These are phyloP conservation scores for Procambarus virginalis DNA, from an alignment of 1,140 invertebrate genomes.

Conservation along the genomic window DNA sequence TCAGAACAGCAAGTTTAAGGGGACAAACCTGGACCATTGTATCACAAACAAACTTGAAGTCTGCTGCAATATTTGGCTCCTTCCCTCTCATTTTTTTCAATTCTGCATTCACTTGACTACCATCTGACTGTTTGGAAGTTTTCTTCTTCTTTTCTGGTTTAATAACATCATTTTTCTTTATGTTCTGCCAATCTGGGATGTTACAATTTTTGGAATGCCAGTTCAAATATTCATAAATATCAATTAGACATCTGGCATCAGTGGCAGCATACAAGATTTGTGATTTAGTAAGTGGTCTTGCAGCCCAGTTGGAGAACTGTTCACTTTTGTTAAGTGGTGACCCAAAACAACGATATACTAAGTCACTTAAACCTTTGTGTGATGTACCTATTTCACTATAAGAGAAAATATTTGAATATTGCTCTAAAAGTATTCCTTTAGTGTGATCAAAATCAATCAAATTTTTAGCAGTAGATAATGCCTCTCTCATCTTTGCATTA, in stretches of 20 bases:
- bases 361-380: slow-evolving; percentile 51
- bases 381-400: not conserved
- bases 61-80: slow-evolving; percentile 26
- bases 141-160: slow-evolving; percentile 28
- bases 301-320: slow-evolving; percentile 49
- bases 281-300: slow-evolving; percentile 44
- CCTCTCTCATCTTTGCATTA: slow-evolving; percentile 34
- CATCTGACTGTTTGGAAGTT: not conserved
- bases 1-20: too few species aligned
- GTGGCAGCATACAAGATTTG: slow-evolving; percentile 40
- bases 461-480: slow-evolving; percentile 29
- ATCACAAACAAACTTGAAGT: slow-evolving; percentile 51
- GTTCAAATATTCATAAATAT: slow-evolving; percentile 29
- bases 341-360: slow-evolving; percentile 56
- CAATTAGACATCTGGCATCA: slow-evolving; percentile 42
- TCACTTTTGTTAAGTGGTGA: slow-evolving; percentile 36
- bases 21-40: slow-evolving; percentile 54
- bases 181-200: slow-evolving; percentile 31
- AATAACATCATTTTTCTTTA: not conserved
- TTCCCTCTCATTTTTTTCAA: not conserved
- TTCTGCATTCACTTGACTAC: not conserved
- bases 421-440: slow-evolving; percentile 32
- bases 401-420: slow-evolving; percentile 37
- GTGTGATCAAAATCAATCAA: slow-evolving; percentile 43
- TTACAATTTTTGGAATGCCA: slow-evolving; percentile 17